Percentiles rank a stretch among this genome's conserved stretches.
These are phyloP conservation scores for Clanis bilineata DNA, from an alignment of 2,888 invertebrate genomes.

Conservation along the genomic window DNA sequence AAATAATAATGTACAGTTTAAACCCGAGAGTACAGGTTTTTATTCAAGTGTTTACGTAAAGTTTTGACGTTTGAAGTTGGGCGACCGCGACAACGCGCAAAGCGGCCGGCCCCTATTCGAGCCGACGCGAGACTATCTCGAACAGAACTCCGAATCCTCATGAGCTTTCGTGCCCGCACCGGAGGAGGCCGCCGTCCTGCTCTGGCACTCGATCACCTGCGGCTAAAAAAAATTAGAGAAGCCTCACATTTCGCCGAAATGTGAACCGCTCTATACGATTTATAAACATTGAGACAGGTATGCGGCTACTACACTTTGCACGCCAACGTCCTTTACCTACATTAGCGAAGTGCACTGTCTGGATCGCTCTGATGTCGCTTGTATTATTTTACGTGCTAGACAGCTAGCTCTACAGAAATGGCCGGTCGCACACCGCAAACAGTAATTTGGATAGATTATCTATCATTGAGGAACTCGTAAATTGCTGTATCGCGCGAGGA, in stretches of 20 bases:
- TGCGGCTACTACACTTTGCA: slow-evolving; percentile 39
- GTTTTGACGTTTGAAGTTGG: slow-evolving; percentile 60
- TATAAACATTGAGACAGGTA: slow-evolving; percentile 55
- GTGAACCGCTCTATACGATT: slow-evolving; percentile 64
- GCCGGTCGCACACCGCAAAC: slow-evolving; percentile 50
- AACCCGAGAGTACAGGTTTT: slow-evolving; percentile 35
- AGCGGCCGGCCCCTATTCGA: slow-evolving; percentile 55
- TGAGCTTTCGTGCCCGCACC: slow-evolving; percentile 60
- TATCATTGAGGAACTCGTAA: slow-evolving; percentile 59
- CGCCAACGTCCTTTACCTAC: slow-evolving; percentile 29
- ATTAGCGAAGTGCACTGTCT: slow-evolving; percentile 14
- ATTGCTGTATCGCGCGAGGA: slow-evolving; percentile 45
- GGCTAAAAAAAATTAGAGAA: slow-evolving; percentile 66
- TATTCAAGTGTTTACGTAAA: slow-evolving; percentile 62
- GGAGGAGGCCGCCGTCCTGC: slow-evolving; percentile 54
- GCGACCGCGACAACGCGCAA: slow-evolving; percentile 35
- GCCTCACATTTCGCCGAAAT: slow-evolving; percentile 75
- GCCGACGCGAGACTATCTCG: slow-evolving; percentile 71
- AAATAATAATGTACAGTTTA: slow-evolving; percentile 37
- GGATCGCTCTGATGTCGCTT: not conserved
- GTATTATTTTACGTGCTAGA: slow-evolving; percentile 9
- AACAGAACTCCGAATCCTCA: slow-evolving; percentile 33
- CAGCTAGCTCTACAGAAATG: slow-evolving; percentile 20
- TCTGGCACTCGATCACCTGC: slow-evolving; percentile 72
- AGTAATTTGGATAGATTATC: slow-evolving; percentile 64